Evolutionary conservation across 2,797 vertebrate species (phyloP).

Genomic region (Gymnoscopelus braueri): DNA sequence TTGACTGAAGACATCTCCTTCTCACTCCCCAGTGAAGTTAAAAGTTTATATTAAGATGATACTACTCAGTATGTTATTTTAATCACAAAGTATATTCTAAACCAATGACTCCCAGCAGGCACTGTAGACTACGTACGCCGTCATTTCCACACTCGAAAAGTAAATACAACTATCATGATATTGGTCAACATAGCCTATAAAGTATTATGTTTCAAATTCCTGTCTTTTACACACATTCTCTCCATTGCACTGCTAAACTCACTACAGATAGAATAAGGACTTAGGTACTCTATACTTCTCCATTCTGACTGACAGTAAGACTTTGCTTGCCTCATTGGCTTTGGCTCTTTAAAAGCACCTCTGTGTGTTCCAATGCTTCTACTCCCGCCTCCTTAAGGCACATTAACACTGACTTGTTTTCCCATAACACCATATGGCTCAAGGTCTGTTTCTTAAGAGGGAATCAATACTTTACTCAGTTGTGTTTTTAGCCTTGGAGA

Average conservation of each 20-base stretch:
- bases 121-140: too few relatives aligned
- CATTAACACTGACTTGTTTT: conserved; percentile 25
- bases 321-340: conserved; percentile 9
- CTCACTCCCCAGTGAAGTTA: too few relatives aligned
- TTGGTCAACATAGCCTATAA: too few relatives aligned
- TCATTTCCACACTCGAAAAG: too few relatives aligned
- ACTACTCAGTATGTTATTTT: too few relatives aligned
- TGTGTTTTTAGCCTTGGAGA: neutral
- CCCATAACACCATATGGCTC: neutral
- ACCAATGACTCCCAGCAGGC: too few relatives aligned
- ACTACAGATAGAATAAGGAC: neutral
- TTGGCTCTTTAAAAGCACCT: neutral
- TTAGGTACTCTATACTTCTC: too few relatives aligned
- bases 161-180: too few relatives aligned
- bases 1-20: too few relatives aligned
- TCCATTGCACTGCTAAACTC: neutral
- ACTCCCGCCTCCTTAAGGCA: conserved; percentile 5
- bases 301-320: neutral
- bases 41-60: too few relatives aligned
- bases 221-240: neutral
- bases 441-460: conserved; percentile 2
- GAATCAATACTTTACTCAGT: neutral
- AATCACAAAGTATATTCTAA: too few relatives aligned
- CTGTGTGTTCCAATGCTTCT: conserved; percentile 8
- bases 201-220: neutral